Conservation (phyloP, 2,797 vertebrate species). For the Bovichtus diacanthus region DNA sequence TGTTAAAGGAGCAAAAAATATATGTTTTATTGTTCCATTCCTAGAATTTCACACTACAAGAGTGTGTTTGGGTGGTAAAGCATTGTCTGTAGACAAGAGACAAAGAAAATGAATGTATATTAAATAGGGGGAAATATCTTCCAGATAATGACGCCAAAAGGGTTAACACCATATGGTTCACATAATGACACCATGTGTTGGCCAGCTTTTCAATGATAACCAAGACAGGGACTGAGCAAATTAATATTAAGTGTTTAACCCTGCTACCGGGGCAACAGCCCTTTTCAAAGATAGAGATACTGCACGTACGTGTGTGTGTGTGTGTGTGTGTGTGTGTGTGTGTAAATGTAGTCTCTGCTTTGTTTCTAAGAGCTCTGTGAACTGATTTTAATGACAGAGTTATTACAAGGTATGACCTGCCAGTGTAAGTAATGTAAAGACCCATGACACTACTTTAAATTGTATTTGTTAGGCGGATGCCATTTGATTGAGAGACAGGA, state of each 20-base stretch:
- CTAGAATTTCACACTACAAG: neutral
- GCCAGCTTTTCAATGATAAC: conserved; percentile 1
- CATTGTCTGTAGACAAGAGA: conserved; percentile 3
- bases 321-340: neutral
- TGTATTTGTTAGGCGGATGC: neutral
- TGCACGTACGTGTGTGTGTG: neutral
- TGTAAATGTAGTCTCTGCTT: neutral
- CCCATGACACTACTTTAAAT: neutral
- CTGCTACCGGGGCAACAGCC: conserved; percentile 4
- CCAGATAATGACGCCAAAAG: neutral
- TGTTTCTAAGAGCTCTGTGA: neutral
- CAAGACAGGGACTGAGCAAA: conserved; percentile 1
- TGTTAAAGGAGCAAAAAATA: neutral
- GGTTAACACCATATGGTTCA: neutral
- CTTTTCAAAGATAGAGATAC: neutral
- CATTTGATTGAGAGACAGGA: conserved; percentile 4
- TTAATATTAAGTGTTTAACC: conserved; percentile 27
- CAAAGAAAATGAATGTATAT: neutral
- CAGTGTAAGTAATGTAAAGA: neutral
- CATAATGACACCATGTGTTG: neutral
- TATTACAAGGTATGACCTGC: neutral
- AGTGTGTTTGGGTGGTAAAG: neutral
- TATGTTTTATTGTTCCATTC: neutral
- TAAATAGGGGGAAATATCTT: neutral
- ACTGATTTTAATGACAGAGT: neutral